phyloP scores from a whole-genome alignment of 1,140 invertebrate genomes.

The Drosophila hydei region DNA sequence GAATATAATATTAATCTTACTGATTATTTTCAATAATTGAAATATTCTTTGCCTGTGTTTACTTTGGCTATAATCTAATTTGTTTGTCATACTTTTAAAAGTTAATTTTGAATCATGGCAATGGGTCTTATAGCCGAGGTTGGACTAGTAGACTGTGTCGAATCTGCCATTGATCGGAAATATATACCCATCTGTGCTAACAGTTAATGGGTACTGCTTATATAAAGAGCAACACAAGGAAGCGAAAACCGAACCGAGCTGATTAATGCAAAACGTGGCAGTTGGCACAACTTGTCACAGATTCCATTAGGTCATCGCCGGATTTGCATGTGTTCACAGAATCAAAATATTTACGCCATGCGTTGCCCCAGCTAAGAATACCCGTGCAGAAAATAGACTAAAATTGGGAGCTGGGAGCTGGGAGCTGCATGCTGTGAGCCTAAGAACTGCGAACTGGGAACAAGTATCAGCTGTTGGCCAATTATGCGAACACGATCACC shows the following conservation, averaged over 20 bases:
- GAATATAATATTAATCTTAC: too few relatives aligned
- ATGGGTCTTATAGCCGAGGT: too few relatives aligned
- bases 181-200: neutral
- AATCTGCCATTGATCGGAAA: too few relatives aligned
- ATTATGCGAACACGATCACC: slow-evolving; percentile 18
- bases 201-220: neutral
- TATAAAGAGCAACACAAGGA: slow-evolving; percentile 4
- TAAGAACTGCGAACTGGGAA: neutral
- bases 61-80: too few relatives aligned
- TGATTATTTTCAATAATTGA: too few relatives aligned
- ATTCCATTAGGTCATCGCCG: slow-evolving; percentile 77
- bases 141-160: too few relatives aligned
- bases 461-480: slow-evolving; percentile 31
- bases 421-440: neutral
- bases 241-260: slow-evolving; percentile 50
- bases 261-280: slow-evolving; percentile 73
- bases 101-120: too few relatives aligned
- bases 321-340: slow-evolving; percentile 60
- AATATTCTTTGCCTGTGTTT: too few relatives aligned
- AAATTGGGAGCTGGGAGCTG: slow-evolving; percentile 2
- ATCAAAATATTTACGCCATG: slow-evolving; percentile 55
- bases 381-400: neutral
- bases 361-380: slow-evolving; percentile 21
- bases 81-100: too few relatives aligned
- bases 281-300: slow-evolving; percentile 76